These are phyloP conservation scores for Sussaba pulchella DNA, from an alignment of 2,888 invertebrate genomes.

Conservation along the genomic window DNA sequence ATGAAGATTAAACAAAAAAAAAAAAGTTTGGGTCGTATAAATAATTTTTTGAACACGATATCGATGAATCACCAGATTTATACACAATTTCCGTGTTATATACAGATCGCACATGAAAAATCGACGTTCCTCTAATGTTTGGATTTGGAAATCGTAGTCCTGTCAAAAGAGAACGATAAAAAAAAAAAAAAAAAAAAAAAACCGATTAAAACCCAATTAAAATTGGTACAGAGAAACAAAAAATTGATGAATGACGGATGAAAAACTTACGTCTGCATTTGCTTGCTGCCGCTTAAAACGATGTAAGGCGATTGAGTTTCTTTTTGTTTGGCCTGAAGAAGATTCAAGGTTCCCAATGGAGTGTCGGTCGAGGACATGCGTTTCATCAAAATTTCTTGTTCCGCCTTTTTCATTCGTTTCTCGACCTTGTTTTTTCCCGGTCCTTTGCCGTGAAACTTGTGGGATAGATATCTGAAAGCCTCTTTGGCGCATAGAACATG, in stretches of 20 bases:
- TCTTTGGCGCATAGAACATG: constrained; percentile 97
- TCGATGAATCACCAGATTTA: neutral
- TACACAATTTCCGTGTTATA: constrained; percentile 7
- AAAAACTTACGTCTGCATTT: constrained; percentile 85
- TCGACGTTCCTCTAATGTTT: constrained; percentile 77
- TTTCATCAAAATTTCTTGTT: constrained; percentile 98
- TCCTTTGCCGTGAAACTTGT: constrained; percentile 99
- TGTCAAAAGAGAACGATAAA: constrained; percentile 74
- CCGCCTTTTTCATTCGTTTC: constrained; percentile 96
- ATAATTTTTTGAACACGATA: neutral
- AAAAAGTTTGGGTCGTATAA: too few relatives aligned
- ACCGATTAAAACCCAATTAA: too few relatives aligned
- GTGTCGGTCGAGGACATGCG: constrained; percentile 99
- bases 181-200: constrained; percentile 26
- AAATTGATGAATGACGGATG: neutral
- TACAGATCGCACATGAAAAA: constrained; percentile 16
- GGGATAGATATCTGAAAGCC: constrained; percentile 97
- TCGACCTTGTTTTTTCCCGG: constrained; percentile 99
- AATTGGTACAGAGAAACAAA: too few relatives aligned
- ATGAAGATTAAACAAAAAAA: too few relatives aligned
- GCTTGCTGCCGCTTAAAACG: constrained; percentile 95
- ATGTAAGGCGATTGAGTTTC: constrained; percentile 97
- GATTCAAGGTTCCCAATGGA: constrained; percentile 96
- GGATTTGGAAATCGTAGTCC: constrained; percentile 84
- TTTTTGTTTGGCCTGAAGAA: constrained; percentile 98